Conservation (phyloP, 2,888 invertebrate genomes). For the Malthinus flaveolus region DNA sequence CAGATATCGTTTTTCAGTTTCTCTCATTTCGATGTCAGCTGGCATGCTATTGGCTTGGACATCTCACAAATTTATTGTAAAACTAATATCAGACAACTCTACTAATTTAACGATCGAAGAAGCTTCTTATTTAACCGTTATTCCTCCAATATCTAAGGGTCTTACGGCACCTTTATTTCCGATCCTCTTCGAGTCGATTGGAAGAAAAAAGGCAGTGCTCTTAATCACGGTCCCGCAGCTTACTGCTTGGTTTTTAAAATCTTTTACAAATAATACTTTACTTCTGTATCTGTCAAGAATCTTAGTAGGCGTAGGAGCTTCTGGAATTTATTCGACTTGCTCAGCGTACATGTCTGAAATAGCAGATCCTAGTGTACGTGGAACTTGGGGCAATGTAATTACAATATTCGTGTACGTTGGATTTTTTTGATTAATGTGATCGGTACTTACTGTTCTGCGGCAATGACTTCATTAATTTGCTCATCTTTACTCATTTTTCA, state of each 20-base stretch:
- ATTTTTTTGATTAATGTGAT: constrained; percentile 53
- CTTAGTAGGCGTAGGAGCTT: not conserved
- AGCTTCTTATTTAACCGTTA: constrained; percentile 34
- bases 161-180: constrained; percentile 28
- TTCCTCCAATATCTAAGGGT: constrained; percentile 31
- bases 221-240: constrained; percentile 40
- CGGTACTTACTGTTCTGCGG: constrained; percentile 61
- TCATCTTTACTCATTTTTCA: constrained; percentile 61
- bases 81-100: not conserved
- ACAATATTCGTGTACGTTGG: constrained; percentile 37
- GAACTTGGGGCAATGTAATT: constrained; percentile 40
- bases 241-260: constrained; percentile 36
- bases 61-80: constrained; percentile 9
- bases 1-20: not conserved
- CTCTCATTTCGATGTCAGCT: not conserved
- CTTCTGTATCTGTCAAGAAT: not conserved
- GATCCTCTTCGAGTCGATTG: constrained; percentile 29
- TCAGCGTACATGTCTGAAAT: constrained; percentile 33
- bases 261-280: constrained; percentile 31
- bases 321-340: not conserved
- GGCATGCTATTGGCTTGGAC: constrained; percentile 11
- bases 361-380: constrained; percentile 39
- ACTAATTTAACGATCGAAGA: constrained; percentile 29
- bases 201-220: constrained; percentile 36
- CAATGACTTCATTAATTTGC: constrained; percentile 59